Evolutionary conservation across 2,113 vertebrate genomes (phyloP).

Genomic region (Willisornis vidua): DNA sequence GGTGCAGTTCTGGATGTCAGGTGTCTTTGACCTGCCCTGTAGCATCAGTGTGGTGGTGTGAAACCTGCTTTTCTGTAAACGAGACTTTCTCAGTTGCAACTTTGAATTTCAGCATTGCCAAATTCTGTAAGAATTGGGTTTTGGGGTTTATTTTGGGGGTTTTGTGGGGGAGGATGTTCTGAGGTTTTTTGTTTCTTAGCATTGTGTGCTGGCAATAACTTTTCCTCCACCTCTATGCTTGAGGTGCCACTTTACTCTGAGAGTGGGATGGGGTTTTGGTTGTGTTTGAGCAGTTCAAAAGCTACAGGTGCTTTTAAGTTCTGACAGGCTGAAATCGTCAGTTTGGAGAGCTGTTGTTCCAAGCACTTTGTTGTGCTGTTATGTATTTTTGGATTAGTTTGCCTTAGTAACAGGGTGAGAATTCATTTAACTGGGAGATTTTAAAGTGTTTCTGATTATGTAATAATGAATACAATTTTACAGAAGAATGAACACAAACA

Average conservation of each 20-base stretch:
- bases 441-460: not conserved
- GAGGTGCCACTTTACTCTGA: not conserved
- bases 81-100: not conserved
- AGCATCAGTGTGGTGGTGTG: rapidly evolving
- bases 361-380: not conserved
- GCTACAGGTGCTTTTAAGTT: not conserved
- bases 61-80: not conserved
- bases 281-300: not conserved
- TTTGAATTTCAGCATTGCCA: not conserved
- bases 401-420: not conserved
- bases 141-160: not conserved
- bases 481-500: not conserved
- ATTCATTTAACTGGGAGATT: not conserved
- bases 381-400: not conserved
- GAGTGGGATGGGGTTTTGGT: not conserved
- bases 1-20: not conserved
- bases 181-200: not conserved
- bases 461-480: not conserved
- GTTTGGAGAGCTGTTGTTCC: not conserved
- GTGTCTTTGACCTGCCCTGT: not conserved
- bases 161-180: not conserved
- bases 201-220: not conserved
- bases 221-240: not conserved
- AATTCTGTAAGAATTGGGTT: not conserved
- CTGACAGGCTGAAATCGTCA: not conserved